A percentile compares a stretch with the other conserved stretches of the same genome.
Evolutionary conservation across 2,797 vertebrate genomes (phyloP).

Genomic region (Chlorospingus semifuscus): DNA sequence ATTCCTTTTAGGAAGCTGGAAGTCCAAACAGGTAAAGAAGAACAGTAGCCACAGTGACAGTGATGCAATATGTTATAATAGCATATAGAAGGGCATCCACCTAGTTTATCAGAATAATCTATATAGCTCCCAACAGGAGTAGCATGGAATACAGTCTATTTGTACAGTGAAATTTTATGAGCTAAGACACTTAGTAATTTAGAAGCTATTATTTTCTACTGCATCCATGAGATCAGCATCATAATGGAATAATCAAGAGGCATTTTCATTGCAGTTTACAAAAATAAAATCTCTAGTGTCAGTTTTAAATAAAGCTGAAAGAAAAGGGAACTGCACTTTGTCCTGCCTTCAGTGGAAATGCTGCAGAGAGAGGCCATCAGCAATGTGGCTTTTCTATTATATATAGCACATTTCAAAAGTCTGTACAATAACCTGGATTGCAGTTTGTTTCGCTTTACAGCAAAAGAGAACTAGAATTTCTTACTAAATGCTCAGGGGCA

Average conservation of each 20-base stretch:
- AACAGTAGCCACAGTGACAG: neutral
- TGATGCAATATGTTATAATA: neutral
- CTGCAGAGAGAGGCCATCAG: neutral
- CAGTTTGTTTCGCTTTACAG: neutral
- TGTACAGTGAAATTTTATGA: neutral
- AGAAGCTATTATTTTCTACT: neutral
- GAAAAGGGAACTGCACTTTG: neutral
- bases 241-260: neutral
- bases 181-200: neutral
- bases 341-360: neutral
- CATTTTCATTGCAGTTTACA: neutral
- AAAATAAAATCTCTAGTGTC: neutral
- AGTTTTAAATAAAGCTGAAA: neutral
- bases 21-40: neutral
- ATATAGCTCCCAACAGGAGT: neutral
- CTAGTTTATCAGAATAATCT: neutral
- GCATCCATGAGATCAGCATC: neutral
- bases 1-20: neutral
- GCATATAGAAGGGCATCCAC: neutral
- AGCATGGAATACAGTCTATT: neutral
- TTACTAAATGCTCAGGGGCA: neutral
- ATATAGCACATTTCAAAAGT: neutral
- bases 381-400: neutral
- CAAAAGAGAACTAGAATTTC: neutral
- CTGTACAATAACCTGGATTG: neutral